A percentile compares a stretch with the other conserved stretches of the same genome.
Evolutionary conservation across 2,888 invertebrate species (phyloP).

Genomic region (Acleris holmiana): DNA sequence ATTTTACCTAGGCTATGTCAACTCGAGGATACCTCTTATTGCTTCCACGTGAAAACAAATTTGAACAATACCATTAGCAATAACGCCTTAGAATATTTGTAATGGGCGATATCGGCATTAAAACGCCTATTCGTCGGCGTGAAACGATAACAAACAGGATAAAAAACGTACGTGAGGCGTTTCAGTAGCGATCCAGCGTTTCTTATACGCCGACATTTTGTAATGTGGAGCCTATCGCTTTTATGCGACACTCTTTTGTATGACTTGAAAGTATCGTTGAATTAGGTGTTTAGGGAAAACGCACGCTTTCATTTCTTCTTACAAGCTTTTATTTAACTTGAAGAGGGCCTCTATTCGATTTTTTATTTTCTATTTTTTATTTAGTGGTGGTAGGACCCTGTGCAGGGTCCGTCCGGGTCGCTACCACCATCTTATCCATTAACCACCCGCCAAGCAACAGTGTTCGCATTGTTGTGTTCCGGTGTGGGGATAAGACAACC

Average conservation of each 20-base stretch:
- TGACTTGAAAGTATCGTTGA: slow-evolving; percentile 10
- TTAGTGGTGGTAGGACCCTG: no score
- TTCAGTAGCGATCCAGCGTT: slow-evolving; percentile 2
- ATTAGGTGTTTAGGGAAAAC: not conserved
- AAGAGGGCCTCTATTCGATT: no score
- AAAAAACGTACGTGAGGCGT: slow-evolving; percentile 35
- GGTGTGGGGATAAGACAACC: no score
- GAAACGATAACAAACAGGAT: slow-evolving; percentile 30
- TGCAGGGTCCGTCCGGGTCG: no score
- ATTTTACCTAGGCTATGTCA: no score
- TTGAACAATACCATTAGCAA: slow-evolving; percentile 11
- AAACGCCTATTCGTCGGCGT: slow-evolving; percentile 26
- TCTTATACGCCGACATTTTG: not conserved
- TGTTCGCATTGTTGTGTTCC: no score
- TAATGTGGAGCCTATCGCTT: slow-evolving; percentile 19
- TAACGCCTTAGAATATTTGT: slow-evolving; percentile 27
- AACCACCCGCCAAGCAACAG: no score
- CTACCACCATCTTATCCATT: no score
- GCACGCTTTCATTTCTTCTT: not conserved
- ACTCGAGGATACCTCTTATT: not conserved
- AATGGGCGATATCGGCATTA: slow-evolving; percentile 16
- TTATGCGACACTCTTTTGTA: slow-evolving; percentile 12
- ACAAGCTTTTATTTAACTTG: no score
- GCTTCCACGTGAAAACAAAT: not conserved
- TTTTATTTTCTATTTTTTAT: no score